Conservation (phyloP, 2,113 vertebrate species). For the Oxygymnocypris stewartii region DNA sequence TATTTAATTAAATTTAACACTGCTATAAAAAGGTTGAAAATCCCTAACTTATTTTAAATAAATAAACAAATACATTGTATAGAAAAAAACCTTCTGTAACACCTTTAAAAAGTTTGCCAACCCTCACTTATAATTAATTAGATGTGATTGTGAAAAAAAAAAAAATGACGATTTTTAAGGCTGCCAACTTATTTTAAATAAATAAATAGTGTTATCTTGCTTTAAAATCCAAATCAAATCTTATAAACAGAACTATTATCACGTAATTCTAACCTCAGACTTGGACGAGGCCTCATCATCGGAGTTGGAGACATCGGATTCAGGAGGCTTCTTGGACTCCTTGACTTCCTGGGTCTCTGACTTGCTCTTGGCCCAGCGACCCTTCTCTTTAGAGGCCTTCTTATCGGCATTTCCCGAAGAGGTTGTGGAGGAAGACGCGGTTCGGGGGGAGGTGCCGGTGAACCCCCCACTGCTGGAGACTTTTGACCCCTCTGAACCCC, state of each 20-base stretch:
- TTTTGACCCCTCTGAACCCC: slow-evolving; percentile 84
- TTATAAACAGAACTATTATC: background rate
- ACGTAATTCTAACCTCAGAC: slow-evolving; percentile 83
- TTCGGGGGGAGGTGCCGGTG: slow-evolving; percentile 83
- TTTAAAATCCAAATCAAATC: background rate
- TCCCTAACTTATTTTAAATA: too few species aligned
- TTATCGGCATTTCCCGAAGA: slow-evolving; percentile 80
- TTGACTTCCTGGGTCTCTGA: slow-evolving; percentile 83
- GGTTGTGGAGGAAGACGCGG: slow-evolving; percentile 74
- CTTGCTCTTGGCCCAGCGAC: slow-evolving; percentile 84
- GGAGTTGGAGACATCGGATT: slow-evolving; percentile 92
- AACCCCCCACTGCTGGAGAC: slow-evolving; percentile 65
- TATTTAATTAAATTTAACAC: too few species aligned
- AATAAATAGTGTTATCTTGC: background rate
- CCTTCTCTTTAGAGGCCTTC: slow-evolving; percentile 90
- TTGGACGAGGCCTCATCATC: slow-evolving; percentile 95
- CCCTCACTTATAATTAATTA: too few species aligned
- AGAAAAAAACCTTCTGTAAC: too few species aligned
- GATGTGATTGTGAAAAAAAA: background rate
- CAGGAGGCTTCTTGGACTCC: slow-evolving; percentile 85
- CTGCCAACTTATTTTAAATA: too few species aligned
- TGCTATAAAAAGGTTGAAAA: too few species aligned
- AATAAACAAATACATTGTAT: too few species aligned
- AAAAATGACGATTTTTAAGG: too few species aligned
- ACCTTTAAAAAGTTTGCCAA: too few species aligned